These are phyloP conservation scores for Gadus macrocephalus DNA, from an alignment of 2,113 vertebrate genomes.

Conservation along the genomic window DNA sequence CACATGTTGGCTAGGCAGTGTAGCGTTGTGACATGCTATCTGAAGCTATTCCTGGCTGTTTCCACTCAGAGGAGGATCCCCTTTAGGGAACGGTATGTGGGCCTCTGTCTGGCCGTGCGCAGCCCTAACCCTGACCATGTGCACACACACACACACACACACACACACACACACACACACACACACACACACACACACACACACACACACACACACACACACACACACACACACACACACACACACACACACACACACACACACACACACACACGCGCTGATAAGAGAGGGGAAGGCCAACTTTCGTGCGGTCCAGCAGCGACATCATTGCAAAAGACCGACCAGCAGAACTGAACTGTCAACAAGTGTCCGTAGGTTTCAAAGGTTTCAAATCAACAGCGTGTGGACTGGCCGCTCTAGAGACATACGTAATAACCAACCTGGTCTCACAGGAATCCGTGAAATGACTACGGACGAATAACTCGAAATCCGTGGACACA, in stretches of 20 bases:
- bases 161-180: slow-evolving; percentile 16
- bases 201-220: slow-evolving; percentile 7
- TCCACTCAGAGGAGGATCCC: neutral
- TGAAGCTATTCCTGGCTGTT: slow-evolving; percentile 43
- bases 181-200: slow-evolving; percentile 3
- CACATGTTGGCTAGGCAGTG: neutral
- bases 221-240: slow-evolving; percentile 16
- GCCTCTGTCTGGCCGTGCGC: neutral
- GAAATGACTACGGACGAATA: too few species aligned
- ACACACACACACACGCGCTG: neutral
- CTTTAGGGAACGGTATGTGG: slow-evolving; percentile 20
- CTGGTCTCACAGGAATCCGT: too few species aligned
- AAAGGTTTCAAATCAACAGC: too few species aligned
- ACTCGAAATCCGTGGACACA: too few species aligned
- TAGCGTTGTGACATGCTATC: neutral
- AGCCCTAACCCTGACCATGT: slow-evolving; percentile 4
- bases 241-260: slow-evolving; percentile 12
- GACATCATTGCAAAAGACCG: too few species aligned
- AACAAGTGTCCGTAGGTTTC: too few species aligned
- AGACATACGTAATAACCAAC: too few species aligned
- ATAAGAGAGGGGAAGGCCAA: neutral
- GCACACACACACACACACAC: slow-evolving; percentile 14
- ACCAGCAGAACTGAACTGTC: too few species aligned
- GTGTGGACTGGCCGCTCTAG: too few species aligned
- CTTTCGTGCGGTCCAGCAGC: too few species aligned